These are phyloP conservation scores for Anarsia innoxiella DNA, from an alignment of 2,888 invertebrate species.

Conservation along the genomic window DNA sequence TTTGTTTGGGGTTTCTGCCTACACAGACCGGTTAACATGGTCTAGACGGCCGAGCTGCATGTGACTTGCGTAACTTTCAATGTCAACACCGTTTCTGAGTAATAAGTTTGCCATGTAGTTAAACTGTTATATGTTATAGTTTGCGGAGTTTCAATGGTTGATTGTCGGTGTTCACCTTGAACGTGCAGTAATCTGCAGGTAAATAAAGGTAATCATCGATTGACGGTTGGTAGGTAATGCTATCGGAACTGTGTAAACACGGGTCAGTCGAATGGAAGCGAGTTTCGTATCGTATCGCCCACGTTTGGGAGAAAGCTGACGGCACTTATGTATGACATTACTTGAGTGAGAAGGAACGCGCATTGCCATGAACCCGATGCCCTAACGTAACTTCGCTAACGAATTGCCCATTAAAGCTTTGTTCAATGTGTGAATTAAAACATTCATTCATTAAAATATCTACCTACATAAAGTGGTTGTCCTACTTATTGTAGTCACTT, in stretches of 20 bases:
- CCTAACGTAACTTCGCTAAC: background rate
- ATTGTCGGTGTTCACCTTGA: slow-evolving; percentile 48
- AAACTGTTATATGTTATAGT: slow-evolving; percentile 4
- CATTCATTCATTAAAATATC: too few relatives aligned
- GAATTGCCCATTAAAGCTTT: background rate
- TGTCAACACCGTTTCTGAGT: slow-evolving; percentile 47
- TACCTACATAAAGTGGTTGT: too few relatives aligned
- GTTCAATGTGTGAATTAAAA: too few relatives aligned
- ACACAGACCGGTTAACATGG: slow-evolving; percentile 28
- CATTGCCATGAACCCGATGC: background rate
- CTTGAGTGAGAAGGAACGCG: slow-evolving; percentile 12
- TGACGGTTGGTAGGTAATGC: slow-evolving; percentile 32
- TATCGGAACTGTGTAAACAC: slow-evolving; percentile 35
- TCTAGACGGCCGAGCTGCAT: slow-evolving; percentile 26
- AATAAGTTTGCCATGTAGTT: slow-evolving; percentile 11
- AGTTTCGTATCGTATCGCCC: slow-evolving; percentile 47
- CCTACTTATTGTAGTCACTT: too few relatives aligned
- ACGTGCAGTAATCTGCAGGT: slow-evolving; percentile 54
- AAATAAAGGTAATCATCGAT: slow-evolving; percentile 57
- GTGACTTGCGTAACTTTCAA: slow-evolving; percentile 69
- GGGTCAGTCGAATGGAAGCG: slow-evolving; percentile 47
- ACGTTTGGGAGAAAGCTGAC: slow-evolving; percentile 59
- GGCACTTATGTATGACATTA: slow-evolving; percentile 9
- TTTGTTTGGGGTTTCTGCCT: slow-evolving; percentile 43
- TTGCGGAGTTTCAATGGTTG: slow-evolving; percentile 12